Base-by-base conservation (phyloP, 2,888 invertebrate genomes). In the Allacma fusca region DNA sequence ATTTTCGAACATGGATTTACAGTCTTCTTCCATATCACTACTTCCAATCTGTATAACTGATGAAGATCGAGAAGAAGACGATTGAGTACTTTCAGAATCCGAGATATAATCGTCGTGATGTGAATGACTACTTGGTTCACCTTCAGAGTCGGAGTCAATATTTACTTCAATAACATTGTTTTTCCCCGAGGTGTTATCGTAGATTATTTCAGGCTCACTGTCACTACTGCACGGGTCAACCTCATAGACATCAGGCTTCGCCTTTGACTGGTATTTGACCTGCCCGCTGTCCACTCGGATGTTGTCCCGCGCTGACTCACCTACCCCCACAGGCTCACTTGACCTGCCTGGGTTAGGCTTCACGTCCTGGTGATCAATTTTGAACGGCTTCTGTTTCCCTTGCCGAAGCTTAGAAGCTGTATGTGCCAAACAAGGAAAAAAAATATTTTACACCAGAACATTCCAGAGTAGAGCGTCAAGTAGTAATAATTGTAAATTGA, bases 21-120 rank as follows among this genome's bases (percentile, higher is more conserved):
- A 21, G n/a, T 76, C 76, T 19, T 76, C 76, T 59, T 76, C 76
- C 76, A 76, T 76, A 43, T 71, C 71, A 50, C 50, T 50, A 43
- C 50, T 62, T 24, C 34, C 71, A 19, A 76, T 50, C 26, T 76
- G 40, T 16, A 76, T 69, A 9, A 76, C 76, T 9, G 76, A 76
- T n/a, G 70, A 69, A 13, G 57, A 62, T 16, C 50, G 28, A 19
- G 76, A 76, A 21, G 50, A 44, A n/a, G 28, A 62, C 16, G 70
- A 40, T n/a, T 67, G 43, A 40, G n/a, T 59, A 28, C 44, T 24
- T 29, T 34, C 34, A 40, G n/a, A n/a, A 21, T 16, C 23, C 19
- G 68, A 40, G 34, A 7, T 23, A 67, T 28, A 28, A 44, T 43
- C n/a, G n/a, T 44, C 21, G 26, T 34, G 44, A 44, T 26, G 26